A percentile compares a stretch with the other conserved stretches of the same genome.
These are phyloP conservation scores for Aspidiotus rigidus DNA, from an alignment of 2,888 invertebrate species.

Conservation along the genomic window DNA sequence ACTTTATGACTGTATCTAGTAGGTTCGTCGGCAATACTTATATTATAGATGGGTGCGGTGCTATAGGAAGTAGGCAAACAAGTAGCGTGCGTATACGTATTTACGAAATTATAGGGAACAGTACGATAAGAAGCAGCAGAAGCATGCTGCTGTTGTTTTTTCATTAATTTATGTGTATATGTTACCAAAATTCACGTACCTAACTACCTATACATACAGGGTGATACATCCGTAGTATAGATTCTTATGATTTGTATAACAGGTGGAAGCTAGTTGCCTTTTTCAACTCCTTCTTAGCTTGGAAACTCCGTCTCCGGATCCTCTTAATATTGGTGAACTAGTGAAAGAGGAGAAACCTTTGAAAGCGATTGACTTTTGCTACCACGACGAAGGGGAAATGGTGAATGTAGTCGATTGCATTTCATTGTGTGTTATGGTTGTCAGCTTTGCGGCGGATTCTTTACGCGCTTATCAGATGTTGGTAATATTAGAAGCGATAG, in stretches of 20 bases:
- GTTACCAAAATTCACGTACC: too few species aligned
- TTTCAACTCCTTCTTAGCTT: conserved; percentile 84
- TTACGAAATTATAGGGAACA: too few species aligned
- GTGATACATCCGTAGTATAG: not conserved
- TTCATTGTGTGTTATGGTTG: conserved; percentile 97
- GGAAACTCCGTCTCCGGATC: conserved; percentile 90
- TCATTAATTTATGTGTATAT: too few species aligned
- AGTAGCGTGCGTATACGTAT: too few species aligned
- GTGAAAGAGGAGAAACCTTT: conserved; percentile 85
- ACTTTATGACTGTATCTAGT: too few species aligned
- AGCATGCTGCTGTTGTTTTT: not conserved
- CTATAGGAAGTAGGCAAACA: too few species aligned
- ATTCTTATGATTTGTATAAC: conserved; percentile 30
- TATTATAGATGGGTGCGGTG: too few species aligned
- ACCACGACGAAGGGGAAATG: conserved; percentile 95
- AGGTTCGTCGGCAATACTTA: too few species aligned
- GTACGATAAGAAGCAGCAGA: too few species aligned
- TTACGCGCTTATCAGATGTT: conserved; percentile 79
- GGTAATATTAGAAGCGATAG: conserved; percentile 88
- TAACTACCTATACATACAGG: too few species aligned
- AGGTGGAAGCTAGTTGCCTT: conserved; percentile 82
- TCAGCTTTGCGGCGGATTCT: conserved; percentile 95
- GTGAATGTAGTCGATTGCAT: conserved; percentile 94
- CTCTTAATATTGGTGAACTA: conserved; percentile 80
- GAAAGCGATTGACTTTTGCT: conserved; percentile 95